A percentile compares a stretch with the other conserved stretches of the same genome.
These are phyloP conservation scores for Melanotaenia nigrans DNA, from an alignment of 2,797 vertebrate species.

Conservation along the genomic window DNA sequence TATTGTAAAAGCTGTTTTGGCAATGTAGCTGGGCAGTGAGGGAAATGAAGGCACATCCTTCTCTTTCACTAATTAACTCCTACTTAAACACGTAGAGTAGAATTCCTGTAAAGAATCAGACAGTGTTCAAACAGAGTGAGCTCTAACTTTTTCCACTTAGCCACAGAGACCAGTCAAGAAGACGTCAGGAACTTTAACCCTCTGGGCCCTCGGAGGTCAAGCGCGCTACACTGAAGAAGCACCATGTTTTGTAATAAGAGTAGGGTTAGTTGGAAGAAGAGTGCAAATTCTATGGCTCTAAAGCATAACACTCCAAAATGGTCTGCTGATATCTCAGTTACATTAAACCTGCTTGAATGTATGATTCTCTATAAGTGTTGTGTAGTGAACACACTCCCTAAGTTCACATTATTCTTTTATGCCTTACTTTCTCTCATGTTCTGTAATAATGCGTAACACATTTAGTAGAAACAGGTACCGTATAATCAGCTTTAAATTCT, in stretches of 20 bases:
- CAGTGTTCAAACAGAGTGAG: constrained; percentile 24
- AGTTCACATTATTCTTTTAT: constrained; percentile 22
- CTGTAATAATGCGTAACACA: constrained; percentile 15
- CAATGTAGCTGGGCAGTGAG: not conserved
- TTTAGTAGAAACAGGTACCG: constrained; percentile 30
- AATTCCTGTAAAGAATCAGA: constrained; percentile 26
- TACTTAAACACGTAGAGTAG: constrained; percentile 16
- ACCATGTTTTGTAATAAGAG: constrained; percentile 69
- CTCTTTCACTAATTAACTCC: constrained; percentile 35
- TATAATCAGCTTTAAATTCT: constrained; percentile 28
- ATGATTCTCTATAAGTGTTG: constrained; percentile 7
- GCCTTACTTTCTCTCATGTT: not conserved
- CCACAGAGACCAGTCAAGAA: constrained; percentile 51
- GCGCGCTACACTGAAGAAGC: constrained; percentile 37
- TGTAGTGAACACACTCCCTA: not conserved
- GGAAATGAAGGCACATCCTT: constrained; percentile 15
- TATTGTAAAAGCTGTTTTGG: constrained; percentile 28
- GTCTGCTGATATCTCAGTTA: constrained; percentile 10
- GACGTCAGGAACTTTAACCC: constrained; percentile 65
- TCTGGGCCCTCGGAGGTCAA: constrained; percentile 48
- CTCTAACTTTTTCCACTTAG: constrained; percentile 45
- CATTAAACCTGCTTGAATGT: constrained; percentile 24
- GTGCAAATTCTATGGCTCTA: constrained; percentile 25
- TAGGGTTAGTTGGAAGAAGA: constrained; percentile 27
- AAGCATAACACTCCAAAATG: constrained; percentile 27